Conservation (phyloP, 2,888 invertebrate genomes). For the Pammene fasciana region DNA sequence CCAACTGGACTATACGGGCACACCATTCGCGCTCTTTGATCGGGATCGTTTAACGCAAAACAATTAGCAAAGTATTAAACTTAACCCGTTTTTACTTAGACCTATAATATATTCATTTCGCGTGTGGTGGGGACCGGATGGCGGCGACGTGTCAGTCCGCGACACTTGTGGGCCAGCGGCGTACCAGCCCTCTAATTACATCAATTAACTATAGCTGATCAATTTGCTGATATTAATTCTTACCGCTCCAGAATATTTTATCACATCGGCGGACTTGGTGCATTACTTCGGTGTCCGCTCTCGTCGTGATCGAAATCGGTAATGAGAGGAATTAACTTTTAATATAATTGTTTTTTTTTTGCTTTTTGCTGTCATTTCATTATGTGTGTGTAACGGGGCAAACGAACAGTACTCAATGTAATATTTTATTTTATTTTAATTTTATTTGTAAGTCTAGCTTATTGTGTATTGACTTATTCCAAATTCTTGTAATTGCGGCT, state of each 20-base stretch:
- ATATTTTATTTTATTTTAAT: too few relatives aligned
- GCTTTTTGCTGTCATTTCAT: background rate
- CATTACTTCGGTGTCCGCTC: conserved; percentile 34
- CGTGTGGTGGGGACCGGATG: conserved; percentile 51
- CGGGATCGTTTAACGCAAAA: conserved; percentile 33
- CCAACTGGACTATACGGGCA: conserved; percentile 8
- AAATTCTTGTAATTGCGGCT: too few relatives aligned
- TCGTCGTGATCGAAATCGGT: conserved; percentile 21
- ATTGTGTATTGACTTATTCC: too few relatives aligned
- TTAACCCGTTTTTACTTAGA: conserved; percentile 54
- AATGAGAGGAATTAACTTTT: conserved; percentile 11
- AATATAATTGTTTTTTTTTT: conserved; percentile 7
- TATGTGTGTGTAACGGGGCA: background rate
- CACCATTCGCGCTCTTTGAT: conserved; percentile 29
- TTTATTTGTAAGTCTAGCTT: too few relatives aligned
- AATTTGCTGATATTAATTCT: conserved; percentile 60
- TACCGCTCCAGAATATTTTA: conserved; percentile 62
- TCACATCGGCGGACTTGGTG: conserved; percentile 50
- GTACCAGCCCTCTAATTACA: conserved; percentile 64
- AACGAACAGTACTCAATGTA: too few relatives aligned
- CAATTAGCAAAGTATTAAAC: conserved; percentile 41
- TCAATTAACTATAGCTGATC: conserved; percentile 63
- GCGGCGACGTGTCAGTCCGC: conserved; percentile 57
- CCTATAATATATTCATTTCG: conserved; percentile 64
- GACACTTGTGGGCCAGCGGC: conserved; percentile 49